Percentiles rank a stretch among this genome's conserved stretches.
phyloP scores from a whole-genome alignment of 2,113 vertebrate genomes.

The Carassius gibelio region DNA sequence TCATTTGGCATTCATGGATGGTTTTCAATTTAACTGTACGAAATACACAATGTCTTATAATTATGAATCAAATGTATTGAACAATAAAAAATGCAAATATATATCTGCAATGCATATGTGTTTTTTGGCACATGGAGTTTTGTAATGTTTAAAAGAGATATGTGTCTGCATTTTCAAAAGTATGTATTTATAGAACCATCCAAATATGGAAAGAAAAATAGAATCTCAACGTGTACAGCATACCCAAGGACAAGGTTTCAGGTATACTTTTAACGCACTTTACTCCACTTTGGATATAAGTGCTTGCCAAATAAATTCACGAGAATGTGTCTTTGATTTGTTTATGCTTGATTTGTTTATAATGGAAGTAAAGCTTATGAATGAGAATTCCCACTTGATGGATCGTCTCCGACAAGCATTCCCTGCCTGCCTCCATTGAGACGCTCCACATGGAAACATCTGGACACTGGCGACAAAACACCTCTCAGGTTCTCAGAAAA shows the following conservation, averaged over 20 bases:
- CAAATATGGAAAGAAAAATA: neutral
- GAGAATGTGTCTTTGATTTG: neutral
- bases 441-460: slow-evolving; percentile 18
- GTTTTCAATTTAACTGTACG: neutral
- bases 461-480: slow-evolving; percentile 34
- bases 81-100: neutral
- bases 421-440: neutral
- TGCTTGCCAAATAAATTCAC: neutral
- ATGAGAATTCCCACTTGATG: slow-evolving; percentile 29
- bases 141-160: neutral
- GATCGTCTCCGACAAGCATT: slow-evolving; percentile 1
- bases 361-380: neutral
- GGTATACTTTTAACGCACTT: neutral
- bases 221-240: neutral
- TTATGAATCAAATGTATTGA: neutral
- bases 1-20: no score
- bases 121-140: neutral
- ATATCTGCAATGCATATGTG: neutral
- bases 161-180: neutral
- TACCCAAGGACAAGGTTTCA: neutral
- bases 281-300: neutral
- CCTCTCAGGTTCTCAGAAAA: slow-evolving; percentile 18
- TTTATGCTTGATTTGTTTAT: neutral
- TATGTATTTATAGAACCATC: neutral
- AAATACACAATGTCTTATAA: neutral